Conservation (phyloP, 2,113 vertebrate genomes). For the Otolemur garnettii region DNA sequence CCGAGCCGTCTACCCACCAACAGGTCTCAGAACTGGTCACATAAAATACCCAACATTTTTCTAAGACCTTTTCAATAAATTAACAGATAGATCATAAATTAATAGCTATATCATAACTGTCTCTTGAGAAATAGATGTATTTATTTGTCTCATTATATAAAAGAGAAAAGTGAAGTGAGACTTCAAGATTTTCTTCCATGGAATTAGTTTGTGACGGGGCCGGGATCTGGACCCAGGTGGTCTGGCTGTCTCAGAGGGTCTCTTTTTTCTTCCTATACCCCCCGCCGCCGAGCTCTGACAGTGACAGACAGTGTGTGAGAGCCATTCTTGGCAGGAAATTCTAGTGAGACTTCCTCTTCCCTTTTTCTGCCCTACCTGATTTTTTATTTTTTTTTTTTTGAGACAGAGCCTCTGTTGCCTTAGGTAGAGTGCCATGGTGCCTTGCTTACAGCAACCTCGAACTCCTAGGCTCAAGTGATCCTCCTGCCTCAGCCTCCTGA, state of each 20-base stretch:
- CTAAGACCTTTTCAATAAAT: not conserved
- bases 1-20: not conserved
- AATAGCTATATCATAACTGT: accelerated
- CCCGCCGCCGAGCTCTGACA: accelerated
- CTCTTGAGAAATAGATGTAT: not conserved
- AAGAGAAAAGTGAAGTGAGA: not conserved
- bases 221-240: not conserved
- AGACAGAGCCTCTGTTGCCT: too few relatives aligned
- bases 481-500: too few relatives aligned
- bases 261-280: accelerated
- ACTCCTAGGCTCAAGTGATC: too few relatives aligned
- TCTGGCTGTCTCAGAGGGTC: accelerated
- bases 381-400: too few relatives aligned
- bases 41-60: accelerated
- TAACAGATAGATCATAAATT: not conserved
- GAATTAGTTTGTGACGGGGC: accelerated
- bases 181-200: not conserved
- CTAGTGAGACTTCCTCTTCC: too few relatives aligned
- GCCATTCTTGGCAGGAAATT: too few relatives aligned
- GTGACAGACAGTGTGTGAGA: too few relatives aligned
- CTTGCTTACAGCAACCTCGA: too few relatives aligned
- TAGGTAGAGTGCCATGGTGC: too few relatives aligned
- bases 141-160: not conserved
- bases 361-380: too few relatives aligned
- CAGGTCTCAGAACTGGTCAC: accelerated